These are phyloP conservation scores for Brachymystax lenok DNA, from an alignment of 2,797 vertebrate species.

Conservation along the genomic window DNA sequence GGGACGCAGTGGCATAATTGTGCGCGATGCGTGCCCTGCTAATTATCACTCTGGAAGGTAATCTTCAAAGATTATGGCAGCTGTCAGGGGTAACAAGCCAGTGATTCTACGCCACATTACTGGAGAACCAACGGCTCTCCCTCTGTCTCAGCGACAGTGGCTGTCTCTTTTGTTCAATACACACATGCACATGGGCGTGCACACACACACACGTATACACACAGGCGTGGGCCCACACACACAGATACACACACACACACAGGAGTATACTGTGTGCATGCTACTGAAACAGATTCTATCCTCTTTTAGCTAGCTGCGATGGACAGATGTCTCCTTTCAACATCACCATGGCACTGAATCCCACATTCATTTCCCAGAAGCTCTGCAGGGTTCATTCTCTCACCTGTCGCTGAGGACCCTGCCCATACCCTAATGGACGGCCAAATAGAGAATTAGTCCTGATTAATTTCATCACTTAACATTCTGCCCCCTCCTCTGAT, in stretches of 20 bases:
- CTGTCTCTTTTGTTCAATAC: conserved; percentile 3
- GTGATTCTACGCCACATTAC: conserved; percentile 33
- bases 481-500: conserved; percentile 23
- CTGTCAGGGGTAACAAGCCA: conserved; percentile 78
- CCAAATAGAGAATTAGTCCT: conserved; percentile 71
- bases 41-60: conserved; percentile 81
- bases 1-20: conserved; percentile 75
- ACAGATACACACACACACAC: conserved; percentile 3
- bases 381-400: conserved; percentile 79
- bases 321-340: not conserved
- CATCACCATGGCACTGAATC: not conserved
- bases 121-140: not conserved
- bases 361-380: not conserved
- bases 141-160: not conserved
- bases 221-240: not conserved
- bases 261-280: not conserved
- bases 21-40: conserved; percentile 77
- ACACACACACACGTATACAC: not conserved
- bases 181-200: not conserved
- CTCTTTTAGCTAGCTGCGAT: not conserved
- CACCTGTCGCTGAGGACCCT: conserved; percentile 45
- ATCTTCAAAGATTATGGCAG: conserved; percentile 82
- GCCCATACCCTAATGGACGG: not conserved
- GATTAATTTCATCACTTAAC: conserved; percentile 83
- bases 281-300: not conserved